These are phyloP conservation scores for Sphenodon punctatus DNA, from an alignment of 2,797 vertebrate genomes.

Conservation along the genomic window DNA sequence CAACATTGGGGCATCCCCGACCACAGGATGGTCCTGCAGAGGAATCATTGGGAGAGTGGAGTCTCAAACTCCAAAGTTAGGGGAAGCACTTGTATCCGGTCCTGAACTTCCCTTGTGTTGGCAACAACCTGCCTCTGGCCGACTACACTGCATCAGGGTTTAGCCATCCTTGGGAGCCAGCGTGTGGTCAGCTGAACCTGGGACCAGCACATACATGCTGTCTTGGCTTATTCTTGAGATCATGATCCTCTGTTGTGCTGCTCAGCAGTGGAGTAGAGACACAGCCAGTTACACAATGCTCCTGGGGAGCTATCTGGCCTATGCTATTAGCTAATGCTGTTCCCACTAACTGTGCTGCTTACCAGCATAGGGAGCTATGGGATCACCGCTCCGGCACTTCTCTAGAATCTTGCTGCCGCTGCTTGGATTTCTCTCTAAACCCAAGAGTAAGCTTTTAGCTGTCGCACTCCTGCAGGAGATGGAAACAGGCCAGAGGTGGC, in stretches of 20 bases:
- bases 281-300: neutral
- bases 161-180: neutral
- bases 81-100: too few relatives aligned
- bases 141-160: neutral
- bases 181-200: neutral
- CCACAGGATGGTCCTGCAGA: accelerated
- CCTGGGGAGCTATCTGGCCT: neutral
- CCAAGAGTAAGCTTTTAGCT: neutral
- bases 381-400: neutral
- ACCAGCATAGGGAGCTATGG: accelerated
- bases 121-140: neutral
- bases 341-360: neutral
- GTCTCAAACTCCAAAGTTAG: neutral
- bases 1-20: accelerated
- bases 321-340: conserved; percentile 5
- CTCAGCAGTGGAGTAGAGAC: neutral
- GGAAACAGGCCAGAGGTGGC: neutral
- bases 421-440: accelerated
- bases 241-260: neutral
- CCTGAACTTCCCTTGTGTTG: neutral
- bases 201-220: conserved; percentile 7
- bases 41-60: too few relatives aligned
- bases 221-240: neutral
- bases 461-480: accelerated
- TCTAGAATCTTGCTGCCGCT: accelerated